Evolutionary conservation across 2,888 invertebrate species (phyloP).

Genomic region (Drosophila dives): DNA sequence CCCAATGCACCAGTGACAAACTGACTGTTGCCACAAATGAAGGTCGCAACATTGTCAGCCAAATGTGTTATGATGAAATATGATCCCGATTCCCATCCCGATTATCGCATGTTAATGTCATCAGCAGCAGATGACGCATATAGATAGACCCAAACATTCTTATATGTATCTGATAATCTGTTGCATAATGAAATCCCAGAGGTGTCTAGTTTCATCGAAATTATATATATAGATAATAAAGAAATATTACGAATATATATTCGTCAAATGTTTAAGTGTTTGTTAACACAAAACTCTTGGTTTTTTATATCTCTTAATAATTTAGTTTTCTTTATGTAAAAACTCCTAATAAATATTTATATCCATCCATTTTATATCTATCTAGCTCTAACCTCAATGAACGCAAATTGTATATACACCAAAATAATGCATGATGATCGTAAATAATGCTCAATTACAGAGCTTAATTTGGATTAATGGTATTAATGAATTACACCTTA

Average conservation of each 20-base stretch:
- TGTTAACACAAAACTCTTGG: not conserved
- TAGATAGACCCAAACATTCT: slow-evolving; percentile 15
- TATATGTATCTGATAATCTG: not conserved
- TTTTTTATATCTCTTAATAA: not conserved
- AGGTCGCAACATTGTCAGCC: slow-evolving; percentile 39
- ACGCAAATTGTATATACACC: not conserved
- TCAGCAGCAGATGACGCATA: slow-evolving; percentile 26
- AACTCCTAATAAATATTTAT: not conserved
- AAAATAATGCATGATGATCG: slow-evolving; percentile 3
- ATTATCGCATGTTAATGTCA: slow-evolving; percentile 16
- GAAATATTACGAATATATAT: not conserved
- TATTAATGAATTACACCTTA: slow-evolving; percentile 67
- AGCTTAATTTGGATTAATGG: slow-evolving; percentile 65
- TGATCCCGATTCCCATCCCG: slow-evolving; percentile 24
- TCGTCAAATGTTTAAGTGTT: not conserved
- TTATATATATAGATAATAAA: not conserved
- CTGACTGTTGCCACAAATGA: slow-evolving; percentile 46
- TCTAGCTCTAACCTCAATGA: not conserved
- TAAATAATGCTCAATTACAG: slow-evolving; percentile 44
- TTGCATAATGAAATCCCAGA: slow-evolving; percentile 13
- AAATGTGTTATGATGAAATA: slow-evolving; percentile 55
- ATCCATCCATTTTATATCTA: not conserved
- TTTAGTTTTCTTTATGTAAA: not conserved
- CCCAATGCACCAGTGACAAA: slow-evolving; percentile 47
- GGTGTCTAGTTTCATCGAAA: slow-evolving; percentile 15